Base-by-base conservation (phyloP, 2,888 invertebrate genomes). In the Microplitis manilae region DNA sequence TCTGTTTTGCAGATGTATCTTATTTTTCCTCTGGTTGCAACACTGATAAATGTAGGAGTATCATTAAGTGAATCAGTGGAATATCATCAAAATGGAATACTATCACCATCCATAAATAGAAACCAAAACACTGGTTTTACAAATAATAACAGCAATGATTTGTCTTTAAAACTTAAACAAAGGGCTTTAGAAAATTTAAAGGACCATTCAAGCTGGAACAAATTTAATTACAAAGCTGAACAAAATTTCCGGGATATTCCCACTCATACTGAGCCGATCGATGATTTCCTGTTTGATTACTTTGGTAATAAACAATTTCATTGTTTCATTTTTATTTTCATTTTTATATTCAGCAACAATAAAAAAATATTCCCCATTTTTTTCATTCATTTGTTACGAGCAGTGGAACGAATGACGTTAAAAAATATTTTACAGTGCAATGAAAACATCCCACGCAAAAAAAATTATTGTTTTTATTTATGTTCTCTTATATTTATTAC, bases 41-140 rank as follows among this genome's bases (percentile, higher is more conserved):
- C 79, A 15, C 60, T 83, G 15, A 17, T 82, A 40, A 79, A 80
- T 65, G 68, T 80, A 50, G 81, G 74, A 6, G 77, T 78, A 20
- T 76, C 82, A 60, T 82, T 76, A 77, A 80, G 80, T 4, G 82
- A 83, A n/a, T 60, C 77, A 6, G 68, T 83, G 15, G 80, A 81
- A 64, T 60, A 67, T 61, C 9, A 50, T 1, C 50, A 50, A 50
- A 70, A 64, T n/a, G 70, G 79, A 39, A 68, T 72, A 64, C 62
- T 78, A 2, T 69, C 68, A 17, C 76, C 72, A 38, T 20, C 71
- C 4, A 40, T n/a, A 13, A 69, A 60, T 50, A 8, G 40, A 1
- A 68, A 15, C 8, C 68, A 68, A 38, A 74, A 7, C 2, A 69
- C 70, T 13, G 76, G 71, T 30, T 72, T 73, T 20, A 13, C n/a